Conservation (phyloP, 2,113 vertebrate genomes). For the Glaucomys volans region DNA sequence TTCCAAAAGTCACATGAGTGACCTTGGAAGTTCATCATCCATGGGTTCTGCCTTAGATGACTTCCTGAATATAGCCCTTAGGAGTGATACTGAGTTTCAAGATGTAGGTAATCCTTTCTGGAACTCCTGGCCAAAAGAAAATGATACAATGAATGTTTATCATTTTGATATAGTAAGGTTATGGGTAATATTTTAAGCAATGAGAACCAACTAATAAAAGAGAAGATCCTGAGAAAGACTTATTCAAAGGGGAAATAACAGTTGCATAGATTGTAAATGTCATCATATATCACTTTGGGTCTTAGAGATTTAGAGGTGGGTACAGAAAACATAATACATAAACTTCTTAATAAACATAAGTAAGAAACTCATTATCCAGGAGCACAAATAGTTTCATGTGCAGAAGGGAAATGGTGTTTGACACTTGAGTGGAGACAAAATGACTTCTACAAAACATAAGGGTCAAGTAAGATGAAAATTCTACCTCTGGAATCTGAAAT, state of each 20-base stretch:
- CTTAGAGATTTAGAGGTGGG: background rate
- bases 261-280: background rate
- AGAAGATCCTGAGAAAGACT: background rate
- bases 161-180: background rate
- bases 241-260: background rate
- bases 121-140: background rate
- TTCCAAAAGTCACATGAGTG: background rate
- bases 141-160: background rate
- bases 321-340: background rate
- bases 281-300: background rate
- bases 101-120: background rate
- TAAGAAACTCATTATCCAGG: background rate
- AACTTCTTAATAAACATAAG: background rate
- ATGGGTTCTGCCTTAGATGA: background rate
- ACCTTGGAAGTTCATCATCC: background rate
- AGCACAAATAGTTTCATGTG: background rate
- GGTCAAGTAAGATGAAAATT: background rate
- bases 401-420: background rate
- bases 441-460: background rate
- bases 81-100: background rate
- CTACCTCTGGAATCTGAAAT: background rate
- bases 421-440: background rate
- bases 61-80: background rate
- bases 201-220: background rate
- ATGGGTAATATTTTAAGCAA: background rate